Evolutionary conservation across 2,797 vertebrate genomes (phyloP), one percentile per base, ranked within the genome.

Genomic region (Hozukius guyotensis): DNA sequence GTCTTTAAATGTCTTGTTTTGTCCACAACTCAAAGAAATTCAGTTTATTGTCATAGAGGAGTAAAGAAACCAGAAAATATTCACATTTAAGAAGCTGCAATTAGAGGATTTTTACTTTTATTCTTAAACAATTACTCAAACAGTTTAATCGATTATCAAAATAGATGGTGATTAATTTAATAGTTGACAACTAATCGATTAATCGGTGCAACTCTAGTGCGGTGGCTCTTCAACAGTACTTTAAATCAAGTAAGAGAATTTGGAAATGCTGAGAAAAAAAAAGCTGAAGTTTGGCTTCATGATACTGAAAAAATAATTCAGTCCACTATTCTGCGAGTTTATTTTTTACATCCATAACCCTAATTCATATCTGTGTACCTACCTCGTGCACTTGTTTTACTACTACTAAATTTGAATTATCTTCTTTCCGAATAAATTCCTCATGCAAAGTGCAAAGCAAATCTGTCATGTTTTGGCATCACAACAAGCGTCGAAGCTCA

Each of bases 401-500:
- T 38, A 53, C 13, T 77, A 9, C 65, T 65, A 65, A 71, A 83
- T 74, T 25, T 53, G 2, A 78, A 69, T 76, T 59, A 78, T 62
- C n/a, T 22, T 24, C n/a, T 32, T 12, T 24, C n/a, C 34, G 13
- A 65, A 32, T 60, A 14, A 11, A 59, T 29, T 55, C 22, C 24
- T 32, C 5, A 0, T 42, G 24, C 36, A n/a, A 49, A 57, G 8
- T 64, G 18, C 62, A 73, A 72, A 75, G 46, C 8, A 74, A 77
- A 78, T 29, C 25, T 88, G 82, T 86, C 84, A 68, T 63, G 31
- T 88, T 77, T 42, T 36, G 24, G 59, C 73, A 70, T 76, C 57
- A 63, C 76, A 80, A 75, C 61, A 34, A 59, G 27, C 27, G 1
- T 16, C 3, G n/a, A 56, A 59, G 36, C 83, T 83, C 61, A 72